Base-by-base conservation (phyloP, 2,113 vertebrate genomes). In the Oncorhynchus kisutch region DNA sequence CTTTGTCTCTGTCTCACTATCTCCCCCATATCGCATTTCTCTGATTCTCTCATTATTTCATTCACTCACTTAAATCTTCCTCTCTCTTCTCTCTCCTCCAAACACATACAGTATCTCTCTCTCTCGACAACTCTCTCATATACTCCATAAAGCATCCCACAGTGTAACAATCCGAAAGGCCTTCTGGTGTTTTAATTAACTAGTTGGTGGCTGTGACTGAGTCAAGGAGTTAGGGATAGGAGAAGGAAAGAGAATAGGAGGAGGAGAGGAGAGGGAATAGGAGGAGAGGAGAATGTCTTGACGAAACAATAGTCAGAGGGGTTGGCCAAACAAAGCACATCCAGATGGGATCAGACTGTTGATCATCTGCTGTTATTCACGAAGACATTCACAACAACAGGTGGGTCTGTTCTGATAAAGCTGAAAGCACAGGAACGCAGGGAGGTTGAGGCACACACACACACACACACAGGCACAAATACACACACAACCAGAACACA, bases 101-200 rank as follows among this genome's bases (percentile, higher is more conserved):
- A 45, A 45, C 39, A 45, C 39, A 45, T 45, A 11, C 9, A 34
- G 8, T 45, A 9, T 45, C 39, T 45, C 65, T 66, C 22, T 25
- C 64, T 66, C 13, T 29, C 65, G 2, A 22, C 11, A 13, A 8
- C 25, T 67, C 65, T 88, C 88, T 70, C 82, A 72, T 90, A 85
- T 93, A 2, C 8, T 45, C 39, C 39, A 45, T 45, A 45, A 45
- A 88, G 86, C 85, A 85, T 16, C 84, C 2, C 82, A 85, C 88
- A 73, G 82, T 72, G 0, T 62, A 77, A 82, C 88, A 48, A 54
- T 84, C 83, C 84, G 72, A 3, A 7, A 24, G 71, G 81, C 67
- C 78, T 82, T 49, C 0, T 69, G 6, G 77, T 82, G 79, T 45
- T 45, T 67, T 68, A 2, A 64, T 8, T 34, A 78, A 79, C 87